phyloP scores from a whole-genome alignment of 2,888 invertebrate species.

The Aphidius colemani region DNA sequence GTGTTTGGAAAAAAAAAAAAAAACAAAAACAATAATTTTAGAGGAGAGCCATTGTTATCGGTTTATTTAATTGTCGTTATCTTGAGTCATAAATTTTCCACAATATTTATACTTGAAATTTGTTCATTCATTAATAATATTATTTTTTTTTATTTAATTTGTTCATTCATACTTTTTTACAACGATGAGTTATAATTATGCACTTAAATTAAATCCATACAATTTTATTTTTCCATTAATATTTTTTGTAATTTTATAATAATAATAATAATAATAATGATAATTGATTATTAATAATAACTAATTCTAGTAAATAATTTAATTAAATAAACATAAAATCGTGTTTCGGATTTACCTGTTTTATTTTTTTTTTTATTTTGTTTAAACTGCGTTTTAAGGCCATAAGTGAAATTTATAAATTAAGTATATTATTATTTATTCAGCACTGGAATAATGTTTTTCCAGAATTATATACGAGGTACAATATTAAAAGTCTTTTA shows the following conservation, averaged over 20 bases:
- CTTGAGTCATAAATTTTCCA: slow-evolving; percentile 8
- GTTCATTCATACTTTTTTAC: slow-evolving; percentile 8
- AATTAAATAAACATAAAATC: slow-evolving; percentile 2
- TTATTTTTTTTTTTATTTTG: not conserved
- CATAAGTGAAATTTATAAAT: slow-evolving; percentile 55
- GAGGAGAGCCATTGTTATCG: no score
- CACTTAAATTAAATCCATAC: not conserved
- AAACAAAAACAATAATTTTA: no score
- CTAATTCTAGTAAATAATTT: slow-evolving; percentile 3
- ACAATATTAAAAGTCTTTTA: slow-evolving; percentile 27
- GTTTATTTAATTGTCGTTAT: slow-evolving; percentile 10
- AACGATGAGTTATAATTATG: slow-evolving; percentile 3
- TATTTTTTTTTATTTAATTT: slow-evolving; percentile 26
- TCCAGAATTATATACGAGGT: slow-evolving; percentile 26
- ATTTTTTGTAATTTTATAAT: no score
- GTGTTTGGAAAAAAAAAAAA: no score
- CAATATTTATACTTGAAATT: slow-evolving; percentile 17
- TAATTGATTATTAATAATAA: slow-evolving; percentile 16
- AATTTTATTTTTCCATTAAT: not conserved
- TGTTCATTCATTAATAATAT: no score
- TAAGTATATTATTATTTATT: slow-evolving; percentile 37
- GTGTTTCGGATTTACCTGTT: not conserved
- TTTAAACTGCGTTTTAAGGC: slow-evolving; percentile 48
- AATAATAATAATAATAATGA: not conserved
- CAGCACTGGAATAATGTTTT: slow-evolving; percentile 39